A percentile compares a stretch with the other conserved stretches of the same genome.
These are phyloP conservation scores for Halcyon malimbica DNA, from an alignment of 2,113 vertebrate species.

Conservation along the genomic window DNA sequence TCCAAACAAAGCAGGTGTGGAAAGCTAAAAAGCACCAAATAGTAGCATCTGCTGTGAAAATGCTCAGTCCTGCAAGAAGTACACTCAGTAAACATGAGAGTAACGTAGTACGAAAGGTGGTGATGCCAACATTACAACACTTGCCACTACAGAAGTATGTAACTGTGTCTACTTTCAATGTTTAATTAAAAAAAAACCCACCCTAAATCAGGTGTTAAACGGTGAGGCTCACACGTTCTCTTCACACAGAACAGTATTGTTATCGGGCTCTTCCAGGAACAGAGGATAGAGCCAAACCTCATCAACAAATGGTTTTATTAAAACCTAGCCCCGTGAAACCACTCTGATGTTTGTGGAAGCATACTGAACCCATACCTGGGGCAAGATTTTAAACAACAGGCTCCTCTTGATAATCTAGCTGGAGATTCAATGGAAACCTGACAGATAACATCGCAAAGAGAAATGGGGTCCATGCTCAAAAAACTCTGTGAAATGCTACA, in stretches of 20 bases:
- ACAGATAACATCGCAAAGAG: neutral
- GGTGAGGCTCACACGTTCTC: neutral
- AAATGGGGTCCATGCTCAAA: neutral
- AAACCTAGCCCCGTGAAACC: neutral
- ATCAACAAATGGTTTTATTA: neutral
- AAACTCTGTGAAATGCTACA: neutral
- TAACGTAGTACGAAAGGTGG: rapidly evolving
- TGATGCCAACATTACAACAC: neutral
- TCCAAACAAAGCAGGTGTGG: neutral
- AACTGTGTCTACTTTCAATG: neutral
- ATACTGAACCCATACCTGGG: neutral
- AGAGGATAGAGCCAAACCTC: neutral
- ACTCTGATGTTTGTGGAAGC: neutral
- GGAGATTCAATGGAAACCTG: neutral
- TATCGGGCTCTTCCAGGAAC: neutral
- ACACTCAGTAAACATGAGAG: neutral
- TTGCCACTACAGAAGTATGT: neutral
- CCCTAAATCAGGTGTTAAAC: neutral
- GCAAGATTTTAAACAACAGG: neutral
- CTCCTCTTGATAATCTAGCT: neutral
- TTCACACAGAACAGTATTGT: neutral
- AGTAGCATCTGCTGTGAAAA: neutral
- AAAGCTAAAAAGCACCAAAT: neutral
- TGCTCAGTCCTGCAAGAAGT: neutral
- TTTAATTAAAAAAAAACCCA: neutral